Evolutionary conservation across 2,113 vertebrate species (phyloP).

Genomic region (Caranx ignobilis): DNA sequence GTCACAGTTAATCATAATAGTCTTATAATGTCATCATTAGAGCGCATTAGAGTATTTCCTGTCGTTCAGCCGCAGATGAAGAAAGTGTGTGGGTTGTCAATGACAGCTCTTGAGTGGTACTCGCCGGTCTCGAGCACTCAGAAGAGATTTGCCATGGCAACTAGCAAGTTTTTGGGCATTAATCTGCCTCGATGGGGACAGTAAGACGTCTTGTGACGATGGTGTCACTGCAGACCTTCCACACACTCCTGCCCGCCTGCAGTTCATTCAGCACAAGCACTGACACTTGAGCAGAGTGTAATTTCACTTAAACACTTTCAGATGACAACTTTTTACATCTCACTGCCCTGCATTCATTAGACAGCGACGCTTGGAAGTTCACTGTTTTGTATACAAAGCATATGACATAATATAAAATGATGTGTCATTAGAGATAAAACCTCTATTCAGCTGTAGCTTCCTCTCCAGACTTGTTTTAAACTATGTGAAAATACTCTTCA

Average conservation of each 20-base stretch:
- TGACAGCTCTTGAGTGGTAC: constrained; percentile 39
- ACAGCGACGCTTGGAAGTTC: too few relatives aligned
- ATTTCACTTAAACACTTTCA: too few relatives aligned
- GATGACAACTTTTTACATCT: too few relatives aligned
- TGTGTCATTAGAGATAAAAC: too few relatives aligned
- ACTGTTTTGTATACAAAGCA: too few relatives aligned
- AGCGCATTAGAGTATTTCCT: constrained; percentile 26
- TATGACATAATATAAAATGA: too few relatives aligned
- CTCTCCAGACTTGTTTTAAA: too few relatives aligned
- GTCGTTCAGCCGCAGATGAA: constrained; percentile 31
- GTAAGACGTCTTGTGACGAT: constrained; percentile 8
- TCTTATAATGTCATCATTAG: constrained; percentile 32
- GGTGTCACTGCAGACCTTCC: not conserved
- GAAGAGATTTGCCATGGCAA: constrained; percentile 68
- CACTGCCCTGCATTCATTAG: too few relatives aligned
- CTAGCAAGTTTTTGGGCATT: constrained; percentile 33
- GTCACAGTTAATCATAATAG: constrained; percentile 29
- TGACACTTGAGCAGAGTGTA: not conserved
- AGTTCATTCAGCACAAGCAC: not conserved
- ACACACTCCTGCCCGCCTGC: not conserved
- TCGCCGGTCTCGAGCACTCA: constrained; percentile 30
- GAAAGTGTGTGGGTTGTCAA: constrained; percentile 29
- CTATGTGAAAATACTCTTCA: too few relatives aligned
- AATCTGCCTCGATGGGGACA: constrained; percentile 27
- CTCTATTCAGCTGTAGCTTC: too few relatives aligned